Evolutionary conservation across 1,140 invertebrate species (phyloP).

Genomic region (Samia ricini): DNA sequence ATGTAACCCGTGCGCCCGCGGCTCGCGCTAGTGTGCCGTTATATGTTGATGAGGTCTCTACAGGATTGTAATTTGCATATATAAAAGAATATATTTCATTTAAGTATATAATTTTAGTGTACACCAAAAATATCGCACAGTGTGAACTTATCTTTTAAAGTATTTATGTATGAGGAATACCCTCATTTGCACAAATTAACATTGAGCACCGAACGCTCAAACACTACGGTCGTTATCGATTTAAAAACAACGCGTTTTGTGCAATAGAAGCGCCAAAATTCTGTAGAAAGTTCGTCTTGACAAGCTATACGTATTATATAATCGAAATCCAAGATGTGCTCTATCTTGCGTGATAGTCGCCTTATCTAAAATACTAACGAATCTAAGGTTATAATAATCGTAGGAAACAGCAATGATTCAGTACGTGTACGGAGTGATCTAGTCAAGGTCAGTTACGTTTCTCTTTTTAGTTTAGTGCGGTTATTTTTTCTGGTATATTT

Average conservation of each 20-base stretch:
- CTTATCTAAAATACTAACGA: neutral
- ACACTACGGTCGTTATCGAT: neutral
- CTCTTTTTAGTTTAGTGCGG: conserved; percentile 19
- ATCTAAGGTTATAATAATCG: no score
- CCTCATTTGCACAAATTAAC: conserved; percentile 8
- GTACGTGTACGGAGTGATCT: conserved; percentile 20
- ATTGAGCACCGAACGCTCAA: neutral
- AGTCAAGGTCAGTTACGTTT: conserved; percentile 44
- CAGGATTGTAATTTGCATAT: no score
- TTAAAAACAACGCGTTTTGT: neutral
- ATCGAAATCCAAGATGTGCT: neutral
- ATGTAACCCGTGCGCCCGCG: no score
- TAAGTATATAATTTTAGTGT: neutral
- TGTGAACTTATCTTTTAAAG: neutral
- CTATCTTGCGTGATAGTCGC: neutral
- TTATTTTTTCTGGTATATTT: no score
- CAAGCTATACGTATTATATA: neutral
- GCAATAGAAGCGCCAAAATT: neutral
- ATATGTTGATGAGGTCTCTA: no score
- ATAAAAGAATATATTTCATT: neutral
- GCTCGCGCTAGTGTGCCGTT: no score
- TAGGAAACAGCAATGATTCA: conserved; percentile 33
- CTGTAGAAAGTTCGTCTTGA: neutral
- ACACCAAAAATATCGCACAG: neutral
- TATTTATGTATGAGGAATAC: neutral